Conservation (phyloP, 2,888 invertebrate species). For the Epistrophe grossulariae region DNA sequence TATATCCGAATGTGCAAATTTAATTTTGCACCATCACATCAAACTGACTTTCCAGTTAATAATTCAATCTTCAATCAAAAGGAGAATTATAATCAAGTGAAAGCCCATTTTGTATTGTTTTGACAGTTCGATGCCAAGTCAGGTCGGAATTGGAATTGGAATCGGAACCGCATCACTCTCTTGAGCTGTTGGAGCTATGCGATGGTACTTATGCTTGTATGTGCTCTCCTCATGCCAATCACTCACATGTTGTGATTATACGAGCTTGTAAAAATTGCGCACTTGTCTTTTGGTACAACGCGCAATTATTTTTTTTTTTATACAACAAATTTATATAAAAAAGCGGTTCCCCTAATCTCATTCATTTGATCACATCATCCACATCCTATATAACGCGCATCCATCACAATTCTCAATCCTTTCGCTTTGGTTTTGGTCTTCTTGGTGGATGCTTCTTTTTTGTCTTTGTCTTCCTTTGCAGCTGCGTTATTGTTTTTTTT, state of each 20-base stretch:
- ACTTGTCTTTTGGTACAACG: constrained; percentile 33
- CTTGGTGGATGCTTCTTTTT: not conserved
- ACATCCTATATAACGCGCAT: constrained; percentile 41
- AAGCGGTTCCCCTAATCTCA: constrained; percentile 44
- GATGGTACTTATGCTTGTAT: not conserved
- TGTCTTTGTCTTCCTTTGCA: constrained; percentile 1
- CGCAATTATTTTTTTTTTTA: constrained; percentile 41
- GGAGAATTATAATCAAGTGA: constrained; percentile 55
- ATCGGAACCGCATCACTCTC: constrained; percentile 10
- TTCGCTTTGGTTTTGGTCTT: constrained; percentile 39
- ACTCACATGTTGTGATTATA: constrained; percentile 54
- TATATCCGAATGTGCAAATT: constrained; percentile 8
- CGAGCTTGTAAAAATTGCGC: constrained; percentile 46
- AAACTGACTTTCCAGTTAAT: constrained; percentile 56
- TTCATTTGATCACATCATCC: constrained; percentile 37
- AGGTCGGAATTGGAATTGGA: not conserved
- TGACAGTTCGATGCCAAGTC: constrained; percentile 52
- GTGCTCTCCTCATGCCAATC: constrained; percentile 43
- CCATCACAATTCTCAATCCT: constrained; percentile 48
- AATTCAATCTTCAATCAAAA: constrained; percentile 67
- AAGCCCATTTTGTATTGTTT: constrained; percentile 69
- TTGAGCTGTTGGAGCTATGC: not conserved
- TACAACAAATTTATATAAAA: constrained; percentile 7
- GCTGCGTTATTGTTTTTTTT: constrained; percentile 14
- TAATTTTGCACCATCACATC: constrained; percentile 31